These are phyloP conservation scores for Channa maculata DNA, from an alignment of 2,113 vertebrate species.

Conservation along the genomic window DNA sequence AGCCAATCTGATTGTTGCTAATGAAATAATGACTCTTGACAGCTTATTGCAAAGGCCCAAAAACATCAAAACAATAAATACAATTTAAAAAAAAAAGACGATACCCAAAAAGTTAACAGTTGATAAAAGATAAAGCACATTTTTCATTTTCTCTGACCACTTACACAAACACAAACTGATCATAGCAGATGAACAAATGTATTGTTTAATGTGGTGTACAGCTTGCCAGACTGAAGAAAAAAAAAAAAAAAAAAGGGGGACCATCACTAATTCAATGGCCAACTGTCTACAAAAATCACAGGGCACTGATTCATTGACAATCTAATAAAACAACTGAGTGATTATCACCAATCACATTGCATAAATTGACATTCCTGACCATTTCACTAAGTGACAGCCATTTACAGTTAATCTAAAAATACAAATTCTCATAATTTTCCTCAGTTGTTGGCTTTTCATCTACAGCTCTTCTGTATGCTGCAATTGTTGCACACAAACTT, in stretches of 20 bases:
- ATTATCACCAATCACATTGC: constrained; percentile 10
- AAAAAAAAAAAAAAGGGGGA: too few relatives aligned
- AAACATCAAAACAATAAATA: constrained; percentile 3
- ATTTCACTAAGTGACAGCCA: too few relatives aligned
- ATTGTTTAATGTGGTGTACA: neutral
- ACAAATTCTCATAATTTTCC: too few relatives aligned
- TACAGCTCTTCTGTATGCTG: neutral
- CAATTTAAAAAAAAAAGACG: constrained; percentile 1
- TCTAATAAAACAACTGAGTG: constrained; percentile 2
- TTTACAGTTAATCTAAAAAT: too few relatives aligned
- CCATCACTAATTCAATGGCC: neutral
- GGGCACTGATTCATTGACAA: neutral
- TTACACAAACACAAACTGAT: constrained; percentile 1
- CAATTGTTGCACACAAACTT: neutral
- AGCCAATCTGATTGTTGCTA: constrained; percentile 37
- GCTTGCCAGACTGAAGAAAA: too few relatives aligned
- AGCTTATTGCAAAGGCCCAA: constrained; percentile 3
- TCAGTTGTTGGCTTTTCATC: neutral
- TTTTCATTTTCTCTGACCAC: neutral
- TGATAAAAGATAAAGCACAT: constrained; percentile 3
- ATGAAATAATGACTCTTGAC: constrained; percentile 31
- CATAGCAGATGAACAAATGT: neutral
- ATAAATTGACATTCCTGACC: neutral
- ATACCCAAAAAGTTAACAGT: neutral
- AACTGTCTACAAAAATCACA: constrained; percentile 3